Evolutionary conservation across 2,797 vertebrate species (phyloP).

Genomic region (Typhlichthys eigenmanni): DNA sequence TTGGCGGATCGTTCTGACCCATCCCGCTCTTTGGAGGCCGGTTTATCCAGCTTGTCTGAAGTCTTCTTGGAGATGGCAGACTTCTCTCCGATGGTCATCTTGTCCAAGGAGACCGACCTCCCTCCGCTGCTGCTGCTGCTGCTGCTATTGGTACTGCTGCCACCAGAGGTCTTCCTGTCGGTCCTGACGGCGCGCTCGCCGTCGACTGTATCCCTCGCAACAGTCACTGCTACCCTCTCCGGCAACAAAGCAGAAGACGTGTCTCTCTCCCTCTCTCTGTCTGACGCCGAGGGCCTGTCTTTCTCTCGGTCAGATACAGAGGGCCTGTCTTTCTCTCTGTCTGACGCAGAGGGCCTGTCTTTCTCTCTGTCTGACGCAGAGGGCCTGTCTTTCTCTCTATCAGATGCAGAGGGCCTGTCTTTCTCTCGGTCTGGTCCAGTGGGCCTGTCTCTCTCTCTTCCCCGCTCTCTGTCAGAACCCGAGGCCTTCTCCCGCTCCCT

Average conservation of each 20-base stretch:
- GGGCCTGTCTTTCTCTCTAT: constrained; percentile 14
- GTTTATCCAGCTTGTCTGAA: constrained; percentile 57
- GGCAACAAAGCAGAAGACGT: constrained; percentile 16
- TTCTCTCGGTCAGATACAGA: too few relatives aligned
- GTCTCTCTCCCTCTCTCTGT: constrained; percentile 58
- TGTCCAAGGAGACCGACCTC: constrained; percentile 70
- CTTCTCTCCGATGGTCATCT: constrained; percentile 71
- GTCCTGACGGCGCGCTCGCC: constrained; percentile 41
- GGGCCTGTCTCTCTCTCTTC: constrained; percentile 75
- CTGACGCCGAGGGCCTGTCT: too few relatives aligned
- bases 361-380: constrained; percentile 51
- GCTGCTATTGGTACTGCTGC: constrained; percentile 9
- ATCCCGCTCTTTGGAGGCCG: constrained; percentile 55
- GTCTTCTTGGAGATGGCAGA: constrained; percentile 41
- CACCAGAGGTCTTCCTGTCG: constrained; percentile 43
- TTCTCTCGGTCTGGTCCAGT: constrained; percentile 22
- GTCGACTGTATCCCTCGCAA: constrained; percentile 35
- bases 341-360: constrained; percentile 33
- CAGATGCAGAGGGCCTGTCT: background rate
- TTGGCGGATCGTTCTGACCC: constrained; percentile 46
- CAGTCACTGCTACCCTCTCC: constrained; percentile 37
- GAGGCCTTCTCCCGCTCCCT: constrained; percentile 67
- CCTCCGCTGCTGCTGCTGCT: constrained; percentile 14
- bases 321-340: too few relatives aligned
- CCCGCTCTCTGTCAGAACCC: constrained; percentile 74